A percentile compares a stretch with the other conserved stretches of the same genome.
Conservation (phyloP, 2,888 invertebrate genomes). For the Agriotes lineatus region DNA sequence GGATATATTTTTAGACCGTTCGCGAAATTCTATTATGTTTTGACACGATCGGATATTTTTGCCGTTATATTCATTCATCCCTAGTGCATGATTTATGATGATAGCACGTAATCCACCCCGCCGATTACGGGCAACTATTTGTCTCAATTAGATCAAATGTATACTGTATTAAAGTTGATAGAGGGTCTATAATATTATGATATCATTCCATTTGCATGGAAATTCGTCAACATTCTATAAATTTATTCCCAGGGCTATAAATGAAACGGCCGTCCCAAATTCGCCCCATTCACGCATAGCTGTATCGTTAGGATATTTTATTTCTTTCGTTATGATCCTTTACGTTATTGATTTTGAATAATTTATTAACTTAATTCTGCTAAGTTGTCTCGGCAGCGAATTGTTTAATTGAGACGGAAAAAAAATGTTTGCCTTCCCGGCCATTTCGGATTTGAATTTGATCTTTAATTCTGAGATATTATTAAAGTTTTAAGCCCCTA, state of each 20-base stretch:
- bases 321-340: conserved; percentile 55
- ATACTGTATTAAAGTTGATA: conserved; percentile 50
- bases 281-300: conserved; percentile 47
- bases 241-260: conserved; percentile 54
- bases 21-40: neutral
- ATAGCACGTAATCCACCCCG: conserved; percentile 39
- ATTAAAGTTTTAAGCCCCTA: conserved; percentile 46
- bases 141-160: conserved; percentile 51
- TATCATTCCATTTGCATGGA: conserved; percentile 58
- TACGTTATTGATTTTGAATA: conserved; percentile 54
- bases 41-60: conserved; percentile 12
- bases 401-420: conserved; percentile 34
- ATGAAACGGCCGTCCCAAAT: conserved; percentile 49
- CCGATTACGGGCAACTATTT: conserved; percentile 47
- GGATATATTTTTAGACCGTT: neutral
- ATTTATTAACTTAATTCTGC: conserved; percentile 53
- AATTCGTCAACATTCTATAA: conserved; percentile 61
- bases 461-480: conserved; percentile 40
- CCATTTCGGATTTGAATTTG: conserved; percentile 34
- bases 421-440: conserved; percentile 25
- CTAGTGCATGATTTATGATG: conserved; percentile 37
- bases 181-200: conserved; percentile 53
- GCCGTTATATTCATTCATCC: conserved; percentile 19
- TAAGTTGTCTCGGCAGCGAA: conserved; percentile 39
- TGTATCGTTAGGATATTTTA: conserved; percentile 52